A percentile compares a stretch with the other conserved stretches of the same genome.
These are phyloP conservation scores for Dryadula phaetusa DNA, from an alignment of 2,888 invertebrate species.

Conservation along the genomic window DNA sequence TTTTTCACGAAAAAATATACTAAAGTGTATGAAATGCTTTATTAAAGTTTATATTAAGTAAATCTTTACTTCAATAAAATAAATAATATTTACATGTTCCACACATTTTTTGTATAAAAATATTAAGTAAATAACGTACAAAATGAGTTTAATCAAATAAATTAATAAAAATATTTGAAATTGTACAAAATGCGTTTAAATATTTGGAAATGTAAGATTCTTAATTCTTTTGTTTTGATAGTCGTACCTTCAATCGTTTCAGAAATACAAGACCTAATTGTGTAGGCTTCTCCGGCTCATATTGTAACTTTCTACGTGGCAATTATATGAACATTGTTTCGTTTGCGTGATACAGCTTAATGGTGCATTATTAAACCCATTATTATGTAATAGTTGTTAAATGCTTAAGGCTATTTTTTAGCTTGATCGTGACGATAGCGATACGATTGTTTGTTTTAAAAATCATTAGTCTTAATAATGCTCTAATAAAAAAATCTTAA, in stretches of 20 bases:
- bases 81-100: too few relatives aligned
- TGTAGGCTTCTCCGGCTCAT: slow-evolving; percentile 12
- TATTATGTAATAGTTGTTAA: slow-evolving; percentile 62
- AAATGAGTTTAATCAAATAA: too few relatives aligned
- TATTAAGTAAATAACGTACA: too few relatives aligned
- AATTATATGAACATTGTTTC: slow-evolving; percentile 20
- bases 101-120: too few relatives aligned
- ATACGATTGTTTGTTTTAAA: background rate
- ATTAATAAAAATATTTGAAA: too few relatives aligned
- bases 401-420: slow-evolving; percentile 33
- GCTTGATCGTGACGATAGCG: background rate
- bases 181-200: too few relatives aligned
- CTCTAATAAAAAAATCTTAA: background rate
- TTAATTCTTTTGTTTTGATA: too few relatives aligned
- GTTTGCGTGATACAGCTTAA: slow-evolving; percentile 18
- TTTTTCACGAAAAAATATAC: too few relatives aligned
- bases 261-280: background rate
- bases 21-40: too few relatives aligned
- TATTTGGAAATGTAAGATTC: too few relatives aligned
- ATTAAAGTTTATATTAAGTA: too few relatives aligned
- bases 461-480: background rate
- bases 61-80: too few relatives aligned
- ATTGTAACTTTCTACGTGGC: slow-evolving; percentile 11
- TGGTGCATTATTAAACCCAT: slow-evolving; percentile 38
- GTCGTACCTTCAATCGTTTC: background rate